A percentile compares a stretch with the other conserved stretches of the same genome.
Evolutionary conservation across 2,797 vertebrate genomes (phyloP).

Genomic region (Sebastes itinus): DNA sequence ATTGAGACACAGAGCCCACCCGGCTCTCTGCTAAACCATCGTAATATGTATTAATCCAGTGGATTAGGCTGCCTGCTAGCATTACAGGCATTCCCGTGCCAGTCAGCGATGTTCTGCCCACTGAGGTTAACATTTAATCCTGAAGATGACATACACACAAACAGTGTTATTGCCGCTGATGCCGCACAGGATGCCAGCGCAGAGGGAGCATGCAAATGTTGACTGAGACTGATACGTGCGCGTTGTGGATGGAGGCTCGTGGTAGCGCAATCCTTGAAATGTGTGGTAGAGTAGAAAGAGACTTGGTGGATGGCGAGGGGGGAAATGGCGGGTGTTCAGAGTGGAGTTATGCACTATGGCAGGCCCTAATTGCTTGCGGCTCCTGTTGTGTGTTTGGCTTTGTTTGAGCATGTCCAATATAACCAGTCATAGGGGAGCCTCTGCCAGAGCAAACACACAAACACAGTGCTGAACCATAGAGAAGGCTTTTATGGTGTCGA

Average conservation of each 20-base stretch:
- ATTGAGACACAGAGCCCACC: slow-evolving; percentile 52
- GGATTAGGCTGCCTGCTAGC: slow-evolving; percentile 52
- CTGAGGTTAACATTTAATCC: slow-evolving; percentile 41
- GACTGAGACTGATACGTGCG: slow-evolving; percentile 3
- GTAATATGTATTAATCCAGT: slow-evolving; percentile 55
- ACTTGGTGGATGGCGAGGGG: slow-evolving; percentile 12
- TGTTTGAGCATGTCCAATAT: slow-evolving; percentile 81
- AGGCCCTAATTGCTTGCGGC: slow-evolving; percentile 78
- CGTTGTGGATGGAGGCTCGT: slow-evolving; percentile 1
- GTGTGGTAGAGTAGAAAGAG: slow-evolving; percentile 17
- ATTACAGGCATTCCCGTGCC: slow-evolving; percentile 44
- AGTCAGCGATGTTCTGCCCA: slow-evolving; percentile 48
- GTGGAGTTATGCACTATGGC: slow-evolving; percentile 65
- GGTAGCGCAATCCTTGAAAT: slow-evolving; percentile 8
- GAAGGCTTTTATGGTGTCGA: slow-evolving; percentile 60
- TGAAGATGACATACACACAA: slow-evolving; percentile 39
- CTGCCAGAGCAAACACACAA: slow-evolving; percentile 70
- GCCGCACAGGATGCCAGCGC: slow-evolving; percentile 20
- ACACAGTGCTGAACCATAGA: slow-evolving; percentile 54
- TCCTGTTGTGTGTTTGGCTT: slow-evolving; percentile 81
- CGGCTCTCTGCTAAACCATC: slow-evolving; percentile 35
- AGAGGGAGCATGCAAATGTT: slow-evolving; percentile 10
- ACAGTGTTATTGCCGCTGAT: slow-evolving; percentile 11
- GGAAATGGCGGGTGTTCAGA: slow-evolving; percentile 45
- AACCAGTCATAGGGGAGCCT: slow-evolving; percentile 77